Base-by-base conservation (phyloP, 2,113 vertebrate species). In the Phalacrocorax brasilianus region DNA sequence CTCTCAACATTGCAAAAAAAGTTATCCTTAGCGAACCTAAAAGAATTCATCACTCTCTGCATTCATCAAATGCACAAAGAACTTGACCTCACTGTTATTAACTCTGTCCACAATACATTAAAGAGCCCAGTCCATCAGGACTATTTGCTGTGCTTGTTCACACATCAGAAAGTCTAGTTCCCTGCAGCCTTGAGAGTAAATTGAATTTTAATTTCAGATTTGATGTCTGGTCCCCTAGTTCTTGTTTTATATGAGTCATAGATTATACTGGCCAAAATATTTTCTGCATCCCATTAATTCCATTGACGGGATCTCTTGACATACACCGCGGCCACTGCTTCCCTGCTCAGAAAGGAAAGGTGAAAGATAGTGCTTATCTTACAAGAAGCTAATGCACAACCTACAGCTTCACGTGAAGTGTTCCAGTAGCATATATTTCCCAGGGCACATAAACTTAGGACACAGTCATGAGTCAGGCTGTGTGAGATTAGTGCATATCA, bases 151-250 rank as follows among this genome's bases (percentile, higher is more conserved):
- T 79, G 28, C 56, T 85, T 87, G 15, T 61, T 92, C 88, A 75
- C 68, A 74, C 14, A 30, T 61, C 33, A 75, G 62, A 75, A 92
- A 75, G 17, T 47, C 70, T 68, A 3, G 0, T 66, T 74, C 33
- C 62, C 62, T 76, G 26, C 61, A 85, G 42, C 45, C 58, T 52
- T 47, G 23, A 50, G 45, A 89, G 22, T 28, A 93, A 77, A 78
- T 5, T 49, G 44, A 72, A 47, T 93, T 92, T 95, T 85, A 45
- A 91, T 91, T 95, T 95, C 53, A 85, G 58, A 75, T 89, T 76
- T 89, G 44, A 61, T 14, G 8, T 38, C 53, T 62, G n/a, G 18
- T 53, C 22, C 66, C 26, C 42, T 67, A 82, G 7, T 75, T 93
- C 44, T 77, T 81, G 12, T 91, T 85, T 89, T 42, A 50, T 52